Percentiles rank a stretch among this genome's conserved stretches.
These are phyloP conservation scores for Oncorhynchus keta DNA, from an alignment of 2,113 vertebrate species.

Conservation along the genomic window DNA sequence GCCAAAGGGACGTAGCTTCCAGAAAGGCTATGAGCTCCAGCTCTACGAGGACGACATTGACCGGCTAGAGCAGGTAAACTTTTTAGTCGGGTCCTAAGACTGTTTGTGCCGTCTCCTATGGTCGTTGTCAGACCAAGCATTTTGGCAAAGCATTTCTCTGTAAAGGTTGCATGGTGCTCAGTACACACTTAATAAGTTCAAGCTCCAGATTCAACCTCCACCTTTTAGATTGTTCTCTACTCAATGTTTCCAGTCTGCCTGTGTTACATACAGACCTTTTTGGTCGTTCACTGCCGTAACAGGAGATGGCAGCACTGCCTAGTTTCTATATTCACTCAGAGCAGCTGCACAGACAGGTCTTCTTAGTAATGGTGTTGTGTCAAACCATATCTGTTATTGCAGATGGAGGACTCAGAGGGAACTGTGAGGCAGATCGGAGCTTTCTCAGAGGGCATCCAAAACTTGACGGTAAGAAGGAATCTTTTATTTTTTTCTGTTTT, in stretches of 20 bases:
- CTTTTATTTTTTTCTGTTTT: not conserved
- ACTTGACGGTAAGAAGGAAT: conserved; percentile 85
- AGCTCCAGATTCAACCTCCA: not conserved
- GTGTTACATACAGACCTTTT: too few species aligned
- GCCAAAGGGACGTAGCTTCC: conserved; percentile 80
- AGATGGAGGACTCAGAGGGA: conserved; percentile 99
- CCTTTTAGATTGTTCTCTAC: not conserved
- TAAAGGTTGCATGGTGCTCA: not conserved
- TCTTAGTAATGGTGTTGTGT: not conserved
- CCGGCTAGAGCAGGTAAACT: conserved; percentile 86
- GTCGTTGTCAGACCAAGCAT: not conserved
- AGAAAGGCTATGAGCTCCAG: conserved; percentile 84
- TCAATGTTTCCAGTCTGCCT: not conserved
- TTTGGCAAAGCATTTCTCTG: not conserved
- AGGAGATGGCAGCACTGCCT: not conserved
- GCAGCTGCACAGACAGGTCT: not conserved
- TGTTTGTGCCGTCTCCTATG: too few species aligned
- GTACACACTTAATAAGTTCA: not conserved
- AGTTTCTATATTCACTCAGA: too few species aligned
- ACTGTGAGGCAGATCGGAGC: conserved; percentile 96
- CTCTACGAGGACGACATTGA: conserved; percentile 94
- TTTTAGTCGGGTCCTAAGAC: not conserved
- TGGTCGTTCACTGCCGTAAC: not conserved
- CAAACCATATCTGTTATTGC: conserved; percentile 18
- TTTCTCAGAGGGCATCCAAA: conserved; percentile 98